A percentile compares a stretch with the other conserved stretches of the same genome.
These are phyloP conservation scores for Tachycineta bicolor DNA, from an alignment of 2,113 vertebrate genomes.

Conservation along the genomic window DNA sequence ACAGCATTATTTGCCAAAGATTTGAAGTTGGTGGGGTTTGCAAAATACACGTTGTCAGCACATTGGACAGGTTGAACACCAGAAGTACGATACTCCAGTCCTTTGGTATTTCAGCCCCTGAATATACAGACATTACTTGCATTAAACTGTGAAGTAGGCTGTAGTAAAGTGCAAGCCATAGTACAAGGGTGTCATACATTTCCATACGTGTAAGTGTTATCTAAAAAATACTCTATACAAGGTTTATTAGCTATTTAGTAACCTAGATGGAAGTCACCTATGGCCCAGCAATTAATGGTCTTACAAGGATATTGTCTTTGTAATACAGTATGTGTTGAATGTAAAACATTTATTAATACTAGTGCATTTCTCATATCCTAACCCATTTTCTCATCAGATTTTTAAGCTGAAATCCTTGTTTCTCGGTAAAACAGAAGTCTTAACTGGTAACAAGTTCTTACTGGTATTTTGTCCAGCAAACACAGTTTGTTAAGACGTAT, in stretches of 20 bases:
- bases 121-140: constrained; percentile 67
- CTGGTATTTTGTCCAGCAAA: constrained; percentile 40
- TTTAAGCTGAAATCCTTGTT: constrained; percentile 59
- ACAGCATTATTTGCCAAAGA: constrained; percentile 50
- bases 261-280: constrained; percentile 66
- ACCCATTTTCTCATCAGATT: constrained; percentile 25
- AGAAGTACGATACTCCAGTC: constrained; percentile 49
- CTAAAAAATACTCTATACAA: constrained; percentile 69
- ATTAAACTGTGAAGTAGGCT: no score
- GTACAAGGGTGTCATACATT: constrained; percentile 69
- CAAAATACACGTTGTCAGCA: constrained; percentile 25
- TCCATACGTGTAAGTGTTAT: constrained; percentile 64
- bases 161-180: constrained; percentile 71
- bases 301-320: constrained; percentile 58
- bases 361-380: constrained; percentile 63
- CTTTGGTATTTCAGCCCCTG: constrained; percentile 73
- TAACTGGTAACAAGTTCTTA: constrained; percentile 34
- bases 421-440: constrained; percentile 54
- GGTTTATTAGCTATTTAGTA: constrained; percentile 63
- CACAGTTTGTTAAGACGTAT: neutral
- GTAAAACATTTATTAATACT: constrained; percentile 63
- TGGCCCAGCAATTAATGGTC: constrained; percentile 67
- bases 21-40: constrained; percentile 38
- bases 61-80: constrained; percentile 60
- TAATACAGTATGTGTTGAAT: constrained; percentile 68